phyloP scores from a whole-genome alignment of 2,113 vertebrate species.

The Oncorhynchus gorbuscha region DNA sequence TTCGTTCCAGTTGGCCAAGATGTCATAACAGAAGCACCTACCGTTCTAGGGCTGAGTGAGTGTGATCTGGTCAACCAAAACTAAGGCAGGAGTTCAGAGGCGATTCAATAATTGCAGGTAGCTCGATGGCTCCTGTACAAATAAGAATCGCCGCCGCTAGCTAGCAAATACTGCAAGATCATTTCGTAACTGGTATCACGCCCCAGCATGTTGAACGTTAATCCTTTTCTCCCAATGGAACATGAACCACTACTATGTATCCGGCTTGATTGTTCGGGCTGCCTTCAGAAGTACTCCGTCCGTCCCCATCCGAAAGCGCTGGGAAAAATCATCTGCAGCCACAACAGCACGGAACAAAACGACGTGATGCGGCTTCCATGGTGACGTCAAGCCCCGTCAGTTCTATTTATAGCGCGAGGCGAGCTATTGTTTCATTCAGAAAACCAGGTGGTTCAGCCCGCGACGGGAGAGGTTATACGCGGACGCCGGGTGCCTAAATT shows the following conservation, averaged over 20 bases:
- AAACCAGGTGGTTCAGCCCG: background rate
- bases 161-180: slow-evolving; percentile 45
- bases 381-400: slow-evolving; percentile 75
- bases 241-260: slow-evolving; percentile 1
- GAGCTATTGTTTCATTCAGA: slow-evolving; percentile 82
- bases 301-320: slow-evolving; percentile 29
- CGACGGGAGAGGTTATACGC: background rate
- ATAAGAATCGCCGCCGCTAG: slow-evolving; percentile 32
- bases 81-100: slow-evolving; percentile 8
- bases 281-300: slow-evolving; percentile 25
- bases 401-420: slow-evolving; percentile 77
- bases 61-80: slow-evolving; percentile 30
- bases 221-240: slow-evolving; percentile 23
- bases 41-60: slow-evolving; percentile 43
- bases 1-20: slow-evolving; percentile 10
- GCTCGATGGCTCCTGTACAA: background rate
- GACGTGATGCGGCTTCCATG: slow-evolving; percentile 60
- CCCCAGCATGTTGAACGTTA: slow-evolving; percentile 22
- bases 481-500: background rate
- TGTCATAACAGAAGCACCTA: slow-evolving; percentile 42
- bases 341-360: slow-evolving; percentile 4
- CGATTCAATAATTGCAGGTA: slow-evolving; percentile 30
- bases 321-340: slow-evolving; percentile 36
- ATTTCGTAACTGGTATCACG: slow-evolving; percentile 38
- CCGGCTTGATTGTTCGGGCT: slow-evolving; percentile 14